Base-by-base conservation (phyloP, 2,888 invertebrate species). In the Deilephila porcellus region DNA sequence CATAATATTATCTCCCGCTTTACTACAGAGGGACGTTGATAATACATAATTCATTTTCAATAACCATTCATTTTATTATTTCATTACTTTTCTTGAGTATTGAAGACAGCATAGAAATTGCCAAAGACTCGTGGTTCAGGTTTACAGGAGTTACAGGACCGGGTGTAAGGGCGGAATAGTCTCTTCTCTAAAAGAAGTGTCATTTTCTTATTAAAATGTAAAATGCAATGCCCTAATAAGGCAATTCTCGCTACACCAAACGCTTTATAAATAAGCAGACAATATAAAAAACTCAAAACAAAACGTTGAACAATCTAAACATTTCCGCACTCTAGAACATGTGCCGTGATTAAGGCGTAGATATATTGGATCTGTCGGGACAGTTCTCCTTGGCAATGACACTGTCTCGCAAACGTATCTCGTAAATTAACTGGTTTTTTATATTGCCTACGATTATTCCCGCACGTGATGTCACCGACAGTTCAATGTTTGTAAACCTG, bases 301-400 rank as follows among this genome's bases (percentile, higher is more conserved):
- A 52, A 52, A 52, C 45, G 20, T 45, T 17, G 25, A 67, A n/a
- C 25, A 52, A 6, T 52, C 17, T 25, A n/a, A 52, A 67, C 20
- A 67, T 45, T 67, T 52, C 67, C 52, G 67, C 45, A 52, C 25
- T 52, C 52, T 45, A 45, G 45, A 67, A 67, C 45, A 52, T 67
- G 64, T 67, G 17, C 14, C 6, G 45, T 32, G 19, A 76, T 45
- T 45, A 75, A 71, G 70, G 70, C n/a, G 32, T 73, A 63, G 72
- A 59, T 52, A 72, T 64, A 67, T 72, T 17, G 63, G 74, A 76
- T 45, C 56, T 64, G 63, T 63, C 67, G 67, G 52, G 45, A 20
- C 45, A 52, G 52, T n/a, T 76, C 71, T 73, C 83, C 76, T 81
- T 82, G 80, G 81, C 81, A 82, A 74, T 82, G 79, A 77, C 80